phyloP scores from a whole-genome alignment of 2,888 invertebrate species.

The Galerucella nymphaeae region DNA sequence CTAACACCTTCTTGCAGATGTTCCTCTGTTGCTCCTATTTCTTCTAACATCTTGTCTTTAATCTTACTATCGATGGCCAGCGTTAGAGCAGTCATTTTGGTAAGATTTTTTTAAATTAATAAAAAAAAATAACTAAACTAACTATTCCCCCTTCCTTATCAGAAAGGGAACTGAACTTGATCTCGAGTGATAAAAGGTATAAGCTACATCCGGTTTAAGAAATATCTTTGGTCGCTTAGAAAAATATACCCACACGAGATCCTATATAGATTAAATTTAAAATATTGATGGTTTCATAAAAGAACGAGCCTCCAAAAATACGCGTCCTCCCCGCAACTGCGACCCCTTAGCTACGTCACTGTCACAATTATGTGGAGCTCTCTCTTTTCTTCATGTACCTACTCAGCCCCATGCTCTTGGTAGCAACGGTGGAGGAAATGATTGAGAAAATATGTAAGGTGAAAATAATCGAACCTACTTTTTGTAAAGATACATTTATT shows the following conservation, averaged over 20 bases:
- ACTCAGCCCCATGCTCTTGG: too few species aligned
- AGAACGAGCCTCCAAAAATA: too few species aligned
- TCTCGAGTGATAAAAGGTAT: not conserved
- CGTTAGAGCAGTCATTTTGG: not conserved
- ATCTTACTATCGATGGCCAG: not conserved
- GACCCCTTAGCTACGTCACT: too few species aligned
- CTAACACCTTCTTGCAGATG: conserved; percentile 30
- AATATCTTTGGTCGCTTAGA: not conserved
- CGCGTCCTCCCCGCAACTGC: too few species aligned
- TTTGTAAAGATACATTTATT: too few species aligned
- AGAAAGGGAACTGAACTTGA: not conserved
- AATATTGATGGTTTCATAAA: too few species aligned
- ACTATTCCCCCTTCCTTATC: not conserved
- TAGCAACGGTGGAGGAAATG: too few species aligned
- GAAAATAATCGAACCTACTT: too few species aligned
- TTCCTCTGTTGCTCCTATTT: conserved; percentile 24
- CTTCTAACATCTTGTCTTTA: conserved; percentile 6
- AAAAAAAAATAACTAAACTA: not conserved
- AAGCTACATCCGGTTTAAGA: not conserved
- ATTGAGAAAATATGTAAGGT: too few species aligned
- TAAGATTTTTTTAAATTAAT: not conserved
- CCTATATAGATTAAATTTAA: too few species aligned
- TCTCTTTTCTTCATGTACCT: too few species aligned
- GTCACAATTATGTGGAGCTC: too few species aligned
- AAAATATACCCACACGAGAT: not conserved